Percentiles rank a stretch among this genome's conserved stretches.
Evolutionary conservation across 2,888 invertebrate species (phyloP).

Genomic region (Acrocyrtus sp.): DNA sequence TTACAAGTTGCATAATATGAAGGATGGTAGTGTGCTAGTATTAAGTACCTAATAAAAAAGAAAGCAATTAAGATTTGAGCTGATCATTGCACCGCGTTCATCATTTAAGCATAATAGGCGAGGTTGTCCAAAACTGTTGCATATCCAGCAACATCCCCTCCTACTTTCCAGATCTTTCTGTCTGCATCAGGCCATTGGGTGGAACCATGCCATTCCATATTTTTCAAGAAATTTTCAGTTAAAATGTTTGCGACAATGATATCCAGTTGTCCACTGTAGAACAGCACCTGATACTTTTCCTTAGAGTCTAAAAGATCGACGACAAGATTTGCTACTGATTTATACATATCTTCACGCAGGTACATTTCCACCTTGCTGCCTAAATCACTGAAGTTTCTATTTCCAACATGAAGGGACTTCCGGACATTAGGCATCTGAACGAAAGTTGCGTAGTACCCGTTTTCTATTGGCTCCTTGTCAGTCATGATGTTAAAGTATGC

Average conservation of each 20-base stretch:
- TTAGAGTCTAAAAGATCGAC: constrained; percentile 72
- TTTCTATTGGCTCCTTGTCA: constrained; percentile 70
- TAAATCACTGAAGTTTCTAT: constrained; percentile 75
- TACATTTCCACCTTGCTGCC: constrained; percentile 74
- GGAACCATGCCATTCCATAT: constrained; percentile 76
- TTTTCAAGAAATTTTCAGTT: constrained; percentile 80
- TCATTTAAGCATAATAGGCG: too few relatives aligned
- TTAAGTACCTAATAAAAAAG: too few relatives aligned
- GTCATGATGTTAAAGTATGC: constrained; percentile 81
- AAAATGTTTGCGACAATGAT: constrained; percentile 90
- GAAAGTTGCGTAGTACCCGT: constrained; percentile 71
- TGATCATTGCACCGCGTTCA: too few relatives aligned
- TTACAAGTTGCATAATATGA: too few relatives aligned
- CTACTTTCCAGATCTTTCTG: constrained; percentile 76
- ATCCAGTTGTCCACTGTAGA: constrained; percentile 92
- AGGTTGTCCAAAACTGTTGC: constrained; percentile 77
- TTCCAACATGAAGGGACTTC: constrained; percentile 85
- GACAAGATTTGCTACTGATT: constrained; percentile 70
- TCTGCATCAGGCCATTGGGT: constrained; percentile 75
- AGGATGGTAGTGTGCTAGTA: too few relatives aligned
- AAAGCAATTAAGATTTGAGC: too few relatives aligned
- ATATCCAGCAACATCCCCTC: constrained; percentile 78
- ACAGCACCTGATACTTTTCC: constrained; percentile 74
- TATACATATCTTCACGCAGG: constrained; percentile 80
- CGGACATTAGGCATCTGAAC: constrained; percentile 74